A percentile compares a stretch with the other conserved stretches of the same genome.
Conservation (phyloP, 2,113 vertebrate genomes). For the Archocentrus centrarchus region DNA sequence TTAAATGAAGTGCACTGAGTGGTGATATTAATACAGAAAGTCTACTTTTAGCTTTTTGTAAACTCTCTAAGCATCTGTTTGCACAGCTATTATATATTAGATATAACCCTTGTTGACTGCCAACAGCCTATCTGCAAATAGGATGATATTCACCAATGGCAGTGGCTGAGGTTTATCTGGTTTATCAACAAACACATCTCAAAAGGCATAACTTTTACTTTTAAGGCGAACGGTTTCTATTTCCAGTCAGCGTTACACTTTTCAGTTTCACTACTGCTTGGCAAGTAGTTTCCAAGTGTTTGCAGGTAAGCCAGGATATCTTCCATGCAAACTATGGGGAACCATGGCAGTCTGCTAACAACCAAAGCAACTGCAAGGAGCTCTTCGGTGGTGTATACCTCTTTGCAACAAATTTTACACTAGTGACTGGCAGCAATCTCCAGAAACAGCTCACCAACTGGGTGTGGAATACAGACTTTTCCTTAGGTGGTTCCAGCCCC, state of each 20-base stretch:
- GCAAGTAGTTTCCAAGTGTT: not conserved
- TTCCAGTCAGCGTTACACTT: not conserved
- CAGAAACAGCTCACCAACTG: not conserved
- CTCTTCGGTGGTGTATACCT: not conserved
- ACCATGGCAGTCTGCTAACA: not conserved
- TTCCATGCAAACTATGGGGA: not conserved
- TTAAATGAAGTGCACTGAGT: not conserved
- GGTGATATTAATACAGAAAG: not conserved
- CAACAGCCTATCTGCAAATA: not conserved
- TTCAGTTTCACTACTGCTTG: not conserved
- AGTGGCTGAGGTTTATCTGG: not conserved
- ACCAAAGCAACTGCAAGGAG: not conserved
- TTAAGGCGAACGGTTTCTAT: not conserved
- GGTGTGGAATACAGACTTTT: too few species aligned
- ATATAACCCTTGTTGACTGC: too few species aligned
- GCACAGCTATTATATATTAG: not conserved
- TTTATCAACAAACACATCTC: not conserved
- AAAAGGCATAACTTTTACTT: not conserved
- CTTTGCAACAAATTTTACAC: not conserved
- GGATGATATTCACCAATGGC: not conserved
- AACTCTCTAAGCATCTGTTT: not conserved
- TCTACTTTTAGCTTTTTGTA: not conserved
- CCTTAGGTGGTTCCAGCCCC: too few species aligned
- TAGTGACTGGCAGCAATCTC: not conserved
- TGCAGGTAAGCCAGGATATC: not conserved